Percentiles rank a stretch among this genome's conserved stretches.
These are phyloP conservation scores for Torymus texanus DNA, from an alignment of 2,888 invertebrate species.

Conservation along the genomic window DNA sequence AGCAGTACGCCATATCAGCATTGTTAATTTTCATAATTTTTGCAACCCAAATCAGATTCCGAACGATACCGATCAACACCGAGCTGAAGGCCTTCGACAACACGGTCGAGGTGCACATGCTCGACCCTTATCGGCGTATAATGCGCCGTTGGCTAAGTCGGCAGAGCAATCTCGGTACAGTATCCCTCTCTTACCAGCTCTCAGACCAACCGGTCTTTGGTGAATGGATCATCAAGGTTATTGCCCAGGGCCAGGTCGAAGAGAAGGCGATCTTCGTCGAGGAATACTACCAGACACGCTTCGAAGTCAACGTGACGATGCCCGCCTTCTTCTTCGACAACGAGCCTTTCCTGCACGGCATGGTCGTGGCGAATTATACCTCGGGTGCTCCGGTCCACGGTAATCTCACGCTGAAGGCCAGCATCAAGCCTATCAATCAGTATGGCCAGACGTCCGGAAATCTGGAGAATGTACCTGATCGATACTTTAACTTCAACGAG, in stretches of 20 bases:
- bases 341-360: slow-evolving; percentile 88
- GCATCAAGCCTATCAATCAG: slow-evolving; percentile 81
- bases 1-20: no score
- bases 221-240: slow-evolving; percentile 92
- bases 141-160: slow-evolving; percentile 95
- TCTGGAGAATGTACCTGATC: slow-evolving; percentile 78
- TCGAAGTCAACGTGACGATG: slow-evolving; percentile 97
- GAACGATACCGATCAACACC: slow-evolving; percentile 94
- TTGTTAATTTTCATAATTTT: no score
- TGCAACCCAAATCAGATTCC: slow-evolving; percentile 78
- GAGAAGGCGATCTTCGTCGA: slow-evolving; percentile 91
- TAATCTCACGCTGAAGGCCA: slow-evolving; percentile 90
- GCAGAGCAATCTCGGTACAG: slow-evolving; percentile 92
- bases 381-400: slow-evolving; percentile 93
- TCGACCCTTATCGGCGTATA: slow-evolving; percentile 91
- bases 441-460: slow-evolving; percentile 52
- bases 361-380: slow-evolving; percentile 95
- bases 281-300: slow-evolving; percentile 96
- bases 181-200: slow-evolving; percentile 92
- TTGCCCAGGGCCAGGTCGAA: slow-evolving; percentile 92
- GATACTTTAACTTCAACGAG: slow-evolving; percentile 87
- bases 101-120: slow-evolving; percentile 93
- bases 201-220: slow-evolving; percentile 95
- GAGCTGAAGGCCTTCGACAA: slow-evolving; percentile 93
- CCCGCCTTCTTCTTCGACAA: slow-evolving; percentile 94